These are phyloP conservation scores for Pardalotus punctatus DNA, from an alignment of 2,113 vertebrate genomes.

Conservation along the genomic window DNA sequence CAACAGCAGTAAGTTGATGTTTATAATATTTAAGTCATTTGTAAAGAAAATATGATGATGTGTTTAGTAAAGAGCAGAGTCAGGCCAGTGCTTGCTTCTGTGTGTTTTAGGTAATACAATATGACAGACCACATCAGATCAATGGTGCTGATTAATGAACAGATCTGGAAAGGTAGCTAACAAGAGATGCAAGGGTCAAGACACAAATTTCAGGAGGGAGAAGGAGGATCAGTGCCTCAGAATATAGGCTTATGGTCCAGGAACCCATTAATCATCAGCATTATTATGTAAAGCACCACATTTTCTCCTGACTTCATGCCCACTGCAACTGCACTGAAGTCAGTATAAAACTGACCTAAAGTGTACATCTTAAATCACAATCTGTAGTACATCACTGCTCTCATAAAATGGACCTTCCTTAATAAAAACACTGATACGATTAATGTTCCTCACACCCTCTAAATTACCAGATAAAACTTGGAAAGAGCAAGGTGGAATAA, in stretches of 20 bases:
- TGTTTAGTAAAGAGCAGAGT: constrained; percentile 13
- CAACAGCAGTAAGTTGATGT: neutral
- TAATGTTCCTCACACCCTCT: constrained; percentile 18
- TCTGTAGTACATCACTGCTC: constrained; percentile 4
- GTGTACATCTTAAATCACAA: constrained; percentile 33
- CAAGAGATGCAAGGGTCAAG: constrained; percentile 46
- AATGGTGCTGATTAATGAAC: constrained; percentile 63
- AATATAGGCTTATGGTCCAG: constrained; percentile 25
- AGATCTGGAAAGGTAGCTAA: constrained; percentile 33
- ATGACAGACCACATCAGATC: constrained; percentile 42
- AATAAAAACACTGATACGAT: constrained; percentile 3
- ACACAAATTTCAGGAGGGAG: constrained; percentile 50
- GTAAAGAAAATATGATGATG: constrained; percentile 19
- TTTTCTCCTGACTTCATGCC: constrained; percentile 43
- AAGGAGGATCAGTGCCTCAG: constrained; percentile 26
- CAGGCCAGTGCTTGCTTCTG: neutral
- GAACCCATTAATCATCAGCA: constrained; percentile 35
- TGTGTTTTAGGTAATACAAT: constrained; percentile 48
- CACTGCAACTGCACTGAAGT: constrained; percentile 20
- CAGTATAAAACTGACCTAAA: constrained; percentile 18
- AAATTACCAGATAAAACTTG: constrained; percentile 30
- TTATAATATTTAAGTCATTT: constrained; percentile 17
- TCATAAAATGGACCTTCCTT: constrained; percentile 2
- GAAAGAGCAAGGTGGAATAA: constrained; percentile 1
- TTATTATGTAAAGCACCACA: constrained; percentile 44